Conservation (phyloP, 2,113 vertebrate genomes). For the Malaclemys terrapin region DNA sequence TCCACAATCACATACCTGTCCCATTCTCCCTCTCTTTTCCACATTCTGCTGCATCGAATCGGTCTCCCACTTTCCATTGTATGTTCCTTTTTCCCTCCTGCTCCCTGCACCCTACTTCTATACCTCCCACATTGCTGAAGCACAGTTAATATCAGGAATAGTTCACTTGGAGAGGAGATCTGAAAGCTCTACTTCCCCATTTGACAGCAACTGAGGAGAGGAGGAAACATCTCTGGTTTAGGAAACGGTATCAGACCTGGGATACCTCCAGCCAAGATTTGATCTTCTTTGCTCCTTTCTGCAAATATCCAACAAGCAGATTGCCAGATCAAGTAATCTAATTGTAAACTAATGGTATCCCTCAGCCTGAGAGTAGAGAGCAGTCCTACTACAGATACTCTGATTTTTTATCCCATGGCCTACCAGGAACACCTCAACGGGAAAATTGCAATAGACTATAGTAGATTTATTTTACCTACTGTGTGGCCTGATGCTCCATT, state of each 20-base stretch:
- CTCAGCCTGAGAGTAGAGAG: neutral
- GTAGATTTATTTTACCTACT: neutral
- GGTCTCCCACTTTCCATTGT: fast-evolving
- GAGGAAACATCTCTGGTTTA: neutral
- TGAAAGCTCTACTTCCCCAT: neutral
- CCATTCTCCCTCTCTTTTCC: neutral
- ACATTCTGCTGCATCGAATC: neutral
- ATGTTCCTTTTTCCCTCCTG: neutral
- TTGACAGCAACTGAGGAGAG: neutral
- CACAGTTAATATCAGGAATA: neutral
- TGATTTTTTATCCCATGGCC: neutral
- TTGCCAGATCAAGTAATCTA: neutral
- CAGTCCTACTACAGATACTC: neutral
- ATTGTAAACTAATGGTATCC: neutral
- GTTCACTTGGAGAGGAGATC: neutral
- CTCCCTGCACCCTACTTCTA: neutral
- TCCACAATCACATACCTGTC: neutral
- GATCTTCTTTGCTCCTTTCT: neutral
- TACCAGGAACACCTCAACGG: fast-evolving
- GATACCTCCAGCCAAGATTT: neutral
- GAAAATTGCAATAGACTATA: neutral
- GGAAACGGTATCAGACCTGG: no score
- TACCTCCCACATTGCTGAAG: neutral
- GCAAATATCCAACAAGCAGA: neutral
- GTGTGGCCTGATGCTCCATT: neutral